Evolutionary conservation across 1,140 invertebrate species (phyloP), one percentile per base, ranked within the genome.

Genomic region (Temnothorax curvispinosus): DNA sequence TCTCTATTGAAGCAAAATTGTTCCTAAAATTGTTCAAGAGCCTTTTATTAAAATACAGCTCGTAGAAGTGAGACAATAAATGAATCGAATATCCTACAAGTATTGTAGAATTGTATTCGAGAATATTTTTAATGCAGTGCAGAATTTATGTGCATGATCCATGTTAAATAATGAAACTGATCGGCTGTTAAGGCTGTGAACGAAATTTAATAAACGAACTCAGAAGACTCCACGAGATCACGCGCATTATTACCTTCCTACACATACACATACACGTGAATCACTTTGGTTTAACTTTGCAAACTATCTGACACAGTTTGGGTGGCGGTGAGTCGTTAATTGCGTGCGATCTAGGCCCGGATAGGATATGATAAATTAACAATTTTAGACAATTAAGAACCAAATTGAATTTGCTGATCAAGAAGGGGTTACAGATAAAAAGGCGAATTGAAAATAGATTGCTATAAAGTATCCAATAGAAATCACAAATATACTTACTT

Each of bases 281-380:
- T 41, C 44, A 21, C 35, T 54, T 60, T 27, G 38, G 38, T 76
- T 77, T 69, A 81, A 81, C 77, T 81, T 69, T 69, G 52, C 15
- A n/a, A 71, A 81, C 78, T 81, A 71, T 71, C 64, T 81, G 50
- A 58, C 78, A 56, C 44, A 81, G 65, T 81, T 81, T 38, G 54
- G 13, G 3, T n/a, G 52, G 47, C 50, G 75, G 32, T n/a, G 65
- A 71, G 50, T 18, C 65, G 47, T 81, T 81, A 81, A 81, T 81
- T 81, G 50, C 21, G 47, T 32, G 13, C 44, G 50, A 81, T 71
- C 65, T n/a, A 35, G 27, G 0, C 27, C 1, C 15, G 50, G 47
- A 81, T 71, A 81, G 71, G 64, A 56, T 56, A 18, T 56, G 32
- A 81, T 81, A n/a, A 80, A 67, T 50, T 81, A 71, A 71, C 18